phyloP scores from a whole-genome alignment of 2,888 invertebrate genomes.

The Julus scanicus region DNA sequence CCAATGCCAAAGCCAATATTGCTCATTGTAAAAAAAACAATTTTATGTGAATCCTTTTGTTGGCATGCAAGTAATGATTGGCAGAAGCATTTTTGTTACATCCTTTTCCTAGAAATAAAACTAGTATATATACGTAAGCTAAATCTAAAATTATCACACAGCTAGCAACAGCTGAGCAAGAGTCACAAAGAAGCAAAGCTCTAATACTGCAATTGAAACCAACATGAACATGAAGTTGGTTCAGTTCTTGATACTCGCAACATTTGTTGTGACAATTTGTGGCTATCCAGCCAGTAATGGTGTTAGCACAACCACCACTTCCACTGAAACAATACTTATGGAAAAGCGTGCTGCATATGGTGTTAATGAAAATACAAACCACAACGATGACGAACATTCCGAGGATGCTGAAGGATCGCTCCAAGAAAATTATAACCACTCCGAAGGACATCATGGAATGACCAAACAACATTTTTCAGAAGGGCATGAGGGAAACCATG shows the following conservation, averaged over 20 bases:
- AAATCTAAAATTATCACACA: not conserved
- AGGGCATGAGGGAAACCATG: not conserved
- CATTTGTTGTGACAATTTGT: not conserved
- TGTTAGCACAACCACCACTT: not conserved
- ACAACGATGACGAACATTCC: not conserved
- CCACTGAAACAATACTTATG: not conserved
- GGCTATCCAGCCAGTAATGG: not conserved
- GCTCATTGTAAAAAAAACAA: too few species aligned
- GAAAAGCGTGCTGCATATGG: not conserved
- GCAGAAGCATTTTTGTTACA: not conserved
- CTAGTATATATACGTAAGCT: not conserved
- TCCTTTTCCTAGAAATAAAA: not conserved
- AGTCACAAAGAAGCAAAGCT: not conserved
- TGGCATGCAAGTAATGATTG: not conserved
- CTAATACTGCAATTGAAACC: not conserved
- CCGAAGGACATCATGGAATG: not conserved
- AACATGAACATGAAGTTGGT: conserved; percentile 6
- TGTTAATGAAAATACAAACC: not conserved
- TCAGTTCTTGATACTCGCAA: not conserved
- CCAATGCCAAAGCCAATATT: not conserved
- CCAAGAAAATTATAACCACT: not conserved
- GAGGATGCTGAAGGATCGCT: not conserved
- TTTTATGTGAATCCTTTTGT: not conserved
- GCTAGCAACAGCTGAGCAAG: conserved; percentile 6
- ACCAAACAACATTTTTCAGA: not conserved